These are phyloP conservation scores for Zeuzera pyrina DNA, from an alignment of 2,888 invertebrate species.

Conservation along the genomic window DNA sequence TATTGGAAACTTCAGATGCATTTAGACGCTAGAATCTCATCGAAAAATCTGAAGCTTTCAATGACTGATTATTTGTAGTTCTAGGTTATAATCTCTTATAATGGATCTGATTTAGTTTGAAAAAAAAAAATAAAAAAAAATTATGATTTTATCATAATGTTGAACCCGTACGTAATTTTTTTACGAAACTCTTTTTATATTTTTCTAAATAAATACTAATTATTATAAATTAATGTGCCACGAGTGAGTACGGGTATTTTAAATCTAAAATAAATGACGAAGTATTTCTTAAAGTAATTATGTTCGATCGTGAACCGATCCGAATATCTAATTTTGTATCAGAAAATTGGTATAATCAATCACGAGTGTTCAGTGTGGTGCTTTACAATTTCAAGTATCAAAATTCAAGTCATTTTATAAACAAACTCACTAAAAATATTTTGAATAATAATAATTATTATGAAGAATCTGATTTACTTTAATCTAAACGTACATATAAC, in stretches of 20 bases:
- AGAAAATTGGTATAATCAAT: no score
- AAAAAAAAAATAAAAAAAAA: slow-evolving; percentile 15
- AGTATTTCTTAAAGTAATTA: no score
- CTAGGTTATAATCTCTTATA: not conserved
- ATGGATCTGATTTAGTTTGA: slow-evolving; percentile 6
- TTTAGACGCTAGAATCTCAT: slow-evolving; percentile 63
- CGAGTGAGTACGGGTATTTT: slow-evolving; percentile 58
- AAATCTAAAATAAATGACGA: slow-evolving; percentile 17
- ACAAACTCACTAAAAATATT: no score
- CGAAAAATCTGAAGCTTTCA: slow-evolving; percentile 60
- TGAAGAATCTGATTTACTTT: no score
- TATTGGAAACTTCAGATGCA: slow-evolving; percentile 66
- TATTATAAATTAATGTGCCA: slow-evolving; percentile 41
- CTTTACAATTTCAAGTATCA: no score
- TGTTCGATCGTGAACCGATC: no score
- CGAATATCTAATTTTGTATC: no score
- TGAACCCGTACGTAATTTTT: slow-evolving; percentile 36
- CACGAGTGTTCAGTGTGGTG: no score
- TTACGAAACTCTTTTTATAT: slow-evolving; percentile 12
- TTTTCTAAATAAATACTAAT: slow-evolving; percentile 24
- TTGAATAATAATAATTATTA: no score
- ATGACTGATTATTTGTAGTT: slow-evolving; percentile 44
- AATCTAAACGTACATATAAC: no score
- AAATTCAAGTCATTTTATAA: no score
- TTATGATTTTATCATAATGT: slow-evolving; percentile 11